These are phyloP conservation scores for Drosophila ficusphila DNA, from an alignment of 1,140 invertebrate genomes.

Conservation along the genomic window DNA sequence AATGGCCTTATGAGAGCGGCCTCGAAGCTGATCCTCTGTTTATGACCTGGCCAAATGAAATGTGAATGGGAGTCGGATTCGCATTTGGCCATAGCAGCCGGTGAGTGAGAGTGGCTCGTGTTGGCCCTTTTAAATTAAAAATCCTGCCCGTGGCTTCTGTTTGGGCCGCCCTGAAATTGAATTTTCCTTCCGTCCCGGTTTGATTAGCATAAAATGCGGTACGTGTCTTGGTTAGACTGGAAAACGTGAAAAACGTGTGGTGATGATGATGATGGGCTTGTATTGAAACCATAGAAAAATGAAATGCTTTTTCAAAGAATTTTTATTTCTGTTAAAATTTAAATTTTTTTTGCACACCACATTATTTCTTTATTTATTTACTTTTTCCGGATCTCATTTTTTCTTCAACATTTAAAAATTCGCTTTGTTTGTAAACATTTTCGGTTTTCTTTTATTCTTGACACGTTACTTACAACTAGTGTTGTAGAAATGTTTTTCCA, in stretches of 20 bases:
- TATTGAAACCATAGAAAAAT: constrained; percentile 30
- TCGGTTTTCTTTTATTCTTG: constrained; percentile 4
- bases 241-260: constrained; percentile 41
- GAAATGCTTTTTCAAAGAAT: constrained; percentile 61
- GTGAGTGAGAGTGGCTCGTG: not conserved
- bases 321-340: constrained; percentile 77
- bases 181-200: constrained; percentile 40
- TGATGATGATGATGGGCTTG: not conserved
- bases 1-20: constrained; percentile 66
- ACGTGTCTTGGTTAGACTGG: constrained; percentile 40
- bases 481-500: constrained; percentile 32
- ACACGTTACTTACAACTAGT: constrained; percentile 28
- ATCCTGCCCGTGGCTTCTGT: constrained; percentile 30
- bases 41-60: constrained; percentile 62
- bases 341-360: constrained; percentile 73
- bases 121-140: constrained; percentile 71
- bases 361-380: constrained; percentile 61
- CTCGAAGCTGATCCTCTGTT: constrained; percentile 62
- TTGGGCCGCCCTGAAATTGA: constrained; percentile 41
- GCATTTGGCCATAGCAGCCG: not conserved
- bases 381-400: constrained; percentile 10
- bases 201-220: constrained; percentile 65
- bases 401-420: constrained; percentile 61
- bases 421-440: constrained; percentile 50
- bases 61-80: constrained; percentile 25